Conservation (phyloP, 2,113 vertebrate species). For the Mobula hypostoma region DNA sequence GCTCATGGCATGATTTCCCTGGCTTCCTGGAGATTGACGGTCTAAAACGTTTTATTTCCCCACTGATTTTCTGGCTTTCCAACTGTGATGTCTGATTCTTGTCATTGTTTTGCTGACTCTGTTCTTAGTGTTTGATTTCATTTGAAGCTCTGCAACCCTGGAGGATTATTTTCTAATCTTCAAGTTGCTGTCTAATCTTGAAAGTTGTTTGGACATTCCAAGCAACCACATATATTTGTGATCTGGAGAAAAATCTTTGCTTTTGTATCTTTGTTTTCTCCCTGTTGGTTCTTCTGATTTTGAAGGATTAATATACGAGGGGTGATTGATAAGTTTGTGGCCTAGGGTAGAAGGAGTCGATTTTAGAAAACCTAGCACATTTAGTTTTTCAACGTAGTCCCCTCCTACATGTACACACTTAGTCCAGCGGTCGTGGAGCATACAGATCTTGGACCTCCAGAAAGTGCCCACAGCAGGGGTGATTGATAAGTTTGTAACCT, state of each 20-base stretch:
- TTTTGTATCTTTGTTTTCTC: not conserved
- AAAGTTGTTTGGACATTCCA: not conserved
- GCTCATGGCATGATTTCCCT: constrained; percentile 7
- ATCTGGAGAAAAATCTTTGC: not conserved
- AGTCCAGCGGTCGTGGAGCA: too few relatives aligned
- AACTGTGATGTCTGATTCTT: constrained; percentile 17
- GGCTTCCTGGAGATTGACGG: not conserved
- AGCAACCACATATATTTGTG: not conserved
- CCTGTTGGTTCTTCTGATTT: not conserved
- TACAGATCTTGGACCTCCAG: too few relatives aligned
- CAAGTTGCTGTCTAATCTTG: not conserved
- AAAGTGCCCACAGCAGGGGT: too few relatives aligned
- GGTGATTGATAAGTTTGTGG: too few relatives aligned
- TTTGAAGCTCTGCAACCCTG: not conserved
- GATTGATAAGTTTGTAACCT: too few relatives aligned
- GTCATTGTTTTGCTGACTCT: not conserved
- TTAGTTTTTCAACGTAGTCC: too few relatives aligned
- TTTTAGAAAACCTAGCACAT: too few relatives aligned
- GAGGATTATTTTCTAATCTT: constrained; percentile 5
- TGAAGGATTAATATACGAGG: not conserved
- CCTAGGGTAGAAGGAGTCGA: too few relatives aligned
- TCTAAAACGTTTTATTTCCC: constrained; percentile 24
- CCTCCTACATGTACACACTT: too few relatives aligned
- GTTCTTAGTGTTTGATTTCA: not conserved
- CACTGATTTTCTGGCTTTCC: constrained; percentile 5